phyloP scores from a whole-genome alignment of 2,888 invertebrate species.

The Cheiracanthium punctorium region DNA sequence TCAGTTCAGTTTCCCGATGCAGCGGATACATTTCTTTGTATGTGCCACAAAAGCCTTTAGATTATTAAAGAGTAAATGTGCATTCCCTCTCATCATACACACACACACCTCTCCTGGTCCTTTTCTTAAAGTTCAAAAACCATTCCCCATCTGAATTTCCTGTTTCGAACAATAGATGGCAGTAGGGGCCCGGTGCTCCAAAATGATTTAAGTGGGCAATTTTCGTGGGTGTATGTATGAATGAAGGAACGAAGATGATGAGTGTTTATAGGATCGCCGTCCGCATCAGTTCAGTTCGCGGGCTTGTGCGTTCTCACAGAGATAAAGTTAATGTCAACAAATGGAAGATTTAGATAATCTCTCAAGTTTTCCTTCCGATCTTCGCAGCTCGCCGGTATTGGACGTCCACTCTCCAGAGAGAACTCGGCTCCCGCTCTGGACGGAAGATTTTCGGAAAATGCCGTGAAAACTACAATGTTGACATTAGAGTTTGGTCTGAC shows the following conservation, averaged over 20 bases:
- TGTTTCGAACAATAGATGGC: neutral
- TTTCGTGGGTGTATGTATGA: neutral
- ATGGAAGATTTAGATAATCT: neutral
- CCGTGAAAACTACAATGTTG: neutral
- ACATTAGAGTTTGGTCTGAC: neutral
- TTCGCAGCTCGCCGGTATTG: neutral
- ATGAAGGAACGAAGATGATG: neutral
- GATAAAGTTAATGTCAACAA: conserved; percentile 7
- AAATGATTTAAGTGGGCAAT: neutral
- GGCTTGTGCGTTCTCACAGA: neutral
- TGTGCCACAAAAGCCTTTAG: no score
- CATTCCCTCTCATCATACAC: no score
- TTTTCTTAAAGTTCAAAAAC: no score
- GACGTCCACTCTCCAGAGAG: neutral
- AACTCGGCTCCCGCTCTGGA: neutral
- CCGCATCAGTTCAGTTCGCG: neutral
- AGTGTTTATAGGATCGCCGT: neutral
- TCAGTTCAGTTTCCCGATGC: no score
- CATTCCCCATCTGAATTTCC: neutral
- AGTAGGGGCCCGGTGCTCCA: neutral
- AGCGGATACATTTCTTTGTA: no score
- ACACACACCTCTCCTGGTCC: no score
- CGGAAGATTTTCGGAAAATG: neutral
- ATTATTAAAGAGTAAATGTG: no score
- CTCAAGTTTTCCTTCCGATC: neutral